A percentile compares a stretch with the other conserved stretches of the same genome.
Conservation (phyloP, 2,113 vertebrate species). For the Callocephalon fimbriatum region DNA sequence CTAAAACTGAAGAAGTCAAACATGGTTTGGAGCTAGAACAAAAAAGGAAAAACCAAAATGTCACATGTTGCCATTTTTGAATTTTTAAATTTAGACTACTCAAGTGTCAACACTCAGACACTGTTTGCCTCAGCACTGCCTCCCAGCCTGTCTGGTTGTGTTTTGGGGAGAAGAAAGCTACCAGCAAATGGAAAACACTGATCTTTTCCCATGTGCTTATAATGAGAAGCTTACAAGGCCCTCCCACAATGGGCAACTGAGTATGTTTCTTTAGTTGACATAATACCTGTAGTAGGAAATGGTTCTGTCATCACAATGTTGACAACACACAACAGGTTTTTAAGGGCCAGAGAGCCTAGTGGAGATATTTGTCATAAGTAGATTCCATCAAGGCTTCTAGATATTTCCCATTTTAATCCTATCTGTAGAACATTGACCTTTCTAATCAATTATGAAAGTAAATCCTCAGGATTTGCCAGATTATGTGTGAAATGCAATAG, state of each 20-base stretch:
- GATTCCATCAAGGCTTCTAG: constrained; percentile 48
- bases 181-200: neutral
- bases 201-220: neutral
- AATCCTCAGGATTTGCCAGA: constrained; percentile 75
- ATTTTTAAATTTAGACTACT: neutral
- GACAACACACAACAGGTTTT: neutral
- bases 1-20: neutral
- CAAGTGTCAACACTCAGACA: neutral
- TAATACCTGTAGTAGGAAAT: neutral
- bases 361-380: constrained; percentile 31
- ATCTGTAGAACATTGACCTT: constrained; percentile 72
- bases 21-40: neutral
- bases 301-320: neutral
- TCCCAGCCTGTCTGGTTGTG: neutral
- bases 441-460: constrained; percentile 75
- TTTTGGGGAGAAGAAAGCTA: neutral
- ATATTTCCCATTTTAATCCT: constrained; percentile 74
- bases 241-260: neutral
- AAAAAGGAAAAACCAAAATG: neutral
- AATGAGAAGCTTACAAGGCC: neutral
- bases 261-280: constrained; percentile 3
- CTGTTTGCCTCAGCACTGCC: neutral
- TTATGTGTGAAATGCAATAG: constrained; percentile 66
- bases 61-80: neutral
- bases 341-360: neutral